Base-by-base conservation (phyloP, 2,797 vertebrate species). In the Smutsia gigantea region DNA sequence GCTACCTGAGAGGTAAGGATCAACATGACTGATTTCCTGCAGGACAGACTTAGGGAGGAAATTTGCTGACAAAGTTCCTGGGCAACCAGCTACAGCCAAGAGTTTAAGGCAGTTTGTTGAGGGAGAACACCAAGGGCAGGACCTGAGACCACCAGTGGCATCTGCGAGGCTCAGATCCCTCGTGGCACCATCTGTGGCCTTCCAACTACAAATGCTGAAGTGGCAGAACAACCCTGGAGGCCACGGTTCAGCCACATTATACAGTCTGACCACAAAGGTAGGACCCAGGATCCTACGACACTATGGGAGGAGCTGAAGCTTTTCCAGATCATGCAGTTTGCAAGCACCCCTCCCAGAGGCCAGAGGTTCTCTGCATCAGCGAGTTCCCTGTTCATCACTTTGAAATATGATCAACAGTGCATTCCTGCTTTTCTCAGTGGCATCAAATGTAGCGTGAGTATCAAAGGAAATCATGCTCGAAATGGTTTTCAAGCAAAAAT, bases 401-500 rank as follows among this genome's bases (percentile, higher is more conserved):
- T 27, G 21, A 31, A 31, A 12, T 57, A 27, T 27, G 31, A 89
- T 3, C 12, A 12, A 31, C 11, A 87, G 46, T 3, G 4, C n/a
- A 12, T 39, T 14, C 64, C 46, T 37, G 34, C 0, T 88, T 34
- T 61, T 51, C 63, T 82, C 25, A 68, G 7, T 82, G 31, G 5
- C 68, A 12, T 37, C 12, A 12, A 74, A 85, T 31, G 18, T 11
- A 72, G 10, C 5, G 5, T 25, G 23, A 27, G 3, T 25, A 31
- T 29, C 19, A 53, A 37, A 71, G 31, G 29, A 61, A 55, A 93
- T 31, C 23, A 27, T 19, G 6, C 57, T 51, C 57, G 15, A 94
- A 88, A 86, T 12, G 27, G 27, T 37, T 64, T 89, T 88, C 10
- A 34, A 77, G 46, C 4, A 88, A 86, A 95, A 81, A n/a, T 7